Base-by-base conservation (phyloP, 35 echinoderm and acorn worm genomes). In the Heliocidaris erythrogramma region DNA sequence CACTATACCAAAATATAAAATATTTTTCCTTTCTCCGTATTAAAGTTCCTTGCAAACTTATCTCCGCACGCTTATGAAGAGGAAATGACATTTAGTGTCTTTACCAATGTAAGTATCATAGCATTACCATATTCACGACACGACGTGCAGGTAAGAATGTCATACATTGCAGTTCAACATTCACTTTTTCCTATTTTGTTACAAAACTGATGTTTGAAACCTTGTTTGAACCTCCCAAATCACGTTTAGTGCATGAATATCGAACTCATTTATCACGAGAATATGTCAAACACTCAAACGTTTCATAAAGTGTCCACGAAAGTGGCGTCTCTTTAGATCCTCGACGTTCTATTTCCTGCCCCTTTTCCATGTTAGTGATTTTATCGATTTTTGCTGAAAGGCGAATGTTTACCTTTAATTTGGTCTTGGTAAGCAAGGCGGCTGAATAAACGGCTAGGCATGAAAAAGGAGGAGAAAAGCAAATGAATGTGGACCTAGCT, bases 391-490 rank as follows among this genome's bases (percentile, higher is more conserved):
- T 78, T 5, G 65, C 65, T 78, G 65, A 78, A 78, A 78, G 65
- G 65, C 65, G 65, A 78, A 78, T 78, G 65, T 78, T 78, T 78
- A 78, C 65, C 65, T 78, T 78, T 78, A 78, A 78, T 78, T 78
- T 27, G 21, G 27, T 78, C 65, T n/a, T 78, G 18, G 65, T 21
- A 78, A 21, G 65, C 18, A n/a, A 78, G 18, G 65, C 65, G 65
- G 65, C 65, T 78, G 65, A 21, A 24, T 21, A 78, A 78, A 78
- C 17, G 65, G 65, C 18, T 17, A 78, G 17, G 65, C 27, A 78
- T 78, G 65, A 78, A 78, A 21, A n/a, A 78, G 65, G 27, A 17
- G 2, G 21, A n/a, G 65, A 78, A 7, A n/a, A 24, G 65, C 27
- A 24, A 78, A 78, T 78, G 52, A 10, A 56, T 56, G 14, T 56